Percentiles rank a stretch among this genome's conserved stretches.
These are phyloP conservation scores for Entosphenus tridentatus DNA, from an alignment of 2,113 vertebrate genomes.

Conservation along the genomic window DNA sequence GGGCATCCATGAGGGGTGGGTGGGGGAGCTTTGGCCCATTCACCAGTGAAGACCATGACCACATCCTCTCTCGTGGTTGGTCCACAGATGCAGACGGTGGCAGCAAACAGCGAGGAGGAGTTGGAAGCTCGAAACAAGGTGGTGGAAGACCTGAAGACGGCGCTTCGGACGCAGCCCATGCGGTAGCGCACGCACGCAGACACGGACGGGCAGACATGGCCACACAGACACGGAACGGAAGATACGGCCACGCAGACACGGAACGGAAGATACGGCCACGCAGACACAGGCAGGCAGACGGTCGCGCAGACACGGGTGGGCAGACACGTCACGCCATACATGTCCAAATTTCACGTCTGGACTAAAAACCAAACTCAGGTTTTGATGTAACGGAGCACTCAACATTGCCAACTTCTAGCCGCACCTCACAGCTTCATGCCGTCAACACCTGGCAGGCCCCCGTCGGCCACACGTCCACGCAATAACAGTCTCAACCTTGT, in stretches of 20 bases:
- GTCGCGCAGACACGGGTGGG: background rate
- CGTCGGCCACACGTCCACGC: no score
- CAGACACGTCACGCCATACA: background rate
- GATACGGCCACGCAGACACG: background rate
- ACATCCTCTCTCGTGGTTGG: no score
- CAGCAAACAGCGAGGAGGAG: constrained; percentile 36
- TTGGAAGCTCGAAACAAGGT: constrained; percentile 94
- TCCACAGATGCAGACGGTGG: background rate
- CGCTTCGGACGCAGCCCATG: constrained; percentile 88
- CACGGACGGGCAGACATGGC: no score
- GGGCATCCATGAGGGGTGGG: no score
- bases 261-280: background rate
- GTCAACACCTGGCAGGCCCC: no score
- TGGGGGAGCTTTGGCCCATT: no score
- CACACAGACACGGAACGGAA: background rate
- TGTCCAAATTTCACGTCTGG: background rate
- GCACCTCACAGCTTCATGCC: no score
- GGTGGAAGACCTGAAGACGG: constrained; percentile 85
- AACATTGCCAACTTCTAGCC: no score
- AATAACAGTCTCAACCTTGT: no score
- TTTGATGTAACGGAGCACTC: background rate
- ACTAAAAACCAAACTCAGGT: background rate
- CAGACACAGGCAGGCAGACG: background rate
- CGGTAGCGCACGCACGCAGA: constrained; percentile 26
- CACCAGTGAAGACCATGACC: no score